phyloP scores from a whole-genome alignment of 2,888 invertebrate species.

The Lacanobia oleracea region DNA sequence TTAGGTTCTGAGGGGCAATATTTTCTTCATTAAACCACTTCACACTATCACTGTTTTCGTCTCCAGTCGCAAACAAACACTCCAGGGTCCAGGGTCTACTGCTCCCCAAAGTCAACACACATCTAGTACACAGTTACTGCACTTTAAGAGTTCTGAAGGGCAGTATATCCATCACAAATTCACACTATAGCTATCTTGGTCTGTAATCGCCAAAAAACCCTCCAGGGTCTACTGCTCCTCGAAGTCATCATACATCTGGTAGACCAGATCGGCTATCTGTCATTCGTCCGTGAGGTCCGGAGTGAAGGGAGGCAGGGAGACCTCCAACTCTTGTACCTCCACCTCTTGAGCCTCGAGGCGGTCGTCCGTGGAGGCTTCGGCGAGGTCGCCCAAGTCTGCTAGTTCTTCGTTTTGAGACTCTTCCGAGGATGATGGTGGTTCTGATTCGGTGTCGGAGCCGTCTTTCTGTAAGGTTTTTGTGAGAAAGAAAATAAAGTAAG shows the following conservation, averaged over 20 bases:
- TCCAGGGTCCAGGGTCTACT: too few relatives aligned
- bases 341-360: slow-evolving; percentile 21
- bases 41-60: too few relatives aligned
- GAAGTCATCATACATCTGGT: slow-evolving; percentile 40
- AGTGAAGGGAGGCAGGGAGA: slow-evolving; percentile 25
- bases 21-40: too few relatives aligned
- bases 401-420: slow-evolving; percentile 61
- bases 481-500: too few relatives aligned
- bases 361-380: slow-evolving; percentile 14
- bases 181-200: not conserved
- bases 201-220: not conserved
- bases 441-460: slow-evolving; percentile 68
- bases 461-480: slow-evolving; percentile 67
- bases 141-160: too few relatives aligned
- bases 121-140: too few relatives aligned
- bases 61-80: too few relatives aligned
- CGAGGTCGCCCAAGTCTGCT: slow-evolving; percentile 1
- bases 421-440: slow-evolving; percentile 61
- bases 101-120: too few relatives aligned
- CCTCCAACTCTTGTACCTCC: slow-evolving; percentile 34
- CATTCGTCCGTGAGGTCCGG: slow-evolving; percentile 38
- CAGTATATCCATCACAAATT: not conserved
- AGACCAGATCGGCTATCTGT: slow-evolving; percentile 55
- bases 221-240: not conserved
- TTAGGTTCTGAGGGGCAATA: too few relatives aligned